phyloP scores from a whole-genome alignment of 2,113 vertebrate species.

The Poecile atricapillus region DNA sequence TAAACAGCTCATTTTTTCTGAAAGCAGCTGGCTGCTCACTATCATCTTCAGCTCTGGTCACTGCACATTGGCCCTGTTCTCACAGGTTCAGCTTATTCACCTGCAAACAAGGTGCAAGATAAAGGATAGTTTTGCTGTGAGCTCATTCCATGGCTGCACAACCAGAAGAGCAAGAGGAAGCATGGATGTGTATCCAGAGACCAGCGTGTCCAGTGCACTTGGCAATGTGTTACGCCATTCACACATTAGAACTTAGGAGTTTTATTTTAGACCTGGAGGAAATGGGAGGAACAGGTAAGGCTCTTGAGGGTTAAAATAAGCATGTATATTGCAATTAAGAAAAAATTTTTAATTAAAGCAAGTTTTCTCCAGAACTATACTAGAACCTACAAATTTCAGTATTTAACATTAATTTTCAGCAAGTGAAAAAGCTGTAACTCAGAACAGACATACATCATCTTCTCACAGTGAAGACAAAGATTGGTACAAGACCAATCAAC shows the following conservation, averaged over 20 bases:
- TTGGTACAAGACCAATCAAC: neutral
- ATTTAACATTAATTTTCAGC: neutral
- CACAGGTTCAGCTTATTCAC: neutral
- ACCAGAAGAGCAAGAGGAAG: neutral
- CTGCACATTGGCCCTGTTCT: neutral
- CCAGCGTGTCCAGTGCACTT: neutral
- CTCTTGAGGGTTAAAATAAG: neutral
- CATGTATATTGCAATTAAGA: neutral
- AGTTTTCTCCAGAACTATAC: neutral
- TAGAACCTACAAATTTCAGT: neutral
- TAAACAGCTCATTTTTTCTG: neutral
- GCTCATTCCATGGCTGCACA: neutral
- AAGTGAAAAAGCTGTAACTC: neutral
- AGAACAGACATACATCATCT: neutral
- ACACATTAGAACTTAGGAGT: neutral
- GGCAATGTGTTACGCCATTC: neutral
- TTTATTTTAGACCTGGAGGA: neutral
- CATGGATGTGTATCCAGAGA: neutral
- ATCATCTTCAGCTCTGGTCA: neutral
- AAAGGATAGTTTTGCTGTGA: neutral
- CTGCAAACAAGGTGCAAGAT: neutral
- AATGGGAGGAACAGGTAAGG: neutral
- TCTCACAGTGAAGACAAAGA: accelerated
- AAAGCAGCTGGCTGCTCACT: neutral
- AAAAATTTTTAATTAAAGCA: neutral